Evolutionary conservation across 2,797 vertebrate genomes (phyloP).

Genomic region (Loris lydekkerianus): DNA sequence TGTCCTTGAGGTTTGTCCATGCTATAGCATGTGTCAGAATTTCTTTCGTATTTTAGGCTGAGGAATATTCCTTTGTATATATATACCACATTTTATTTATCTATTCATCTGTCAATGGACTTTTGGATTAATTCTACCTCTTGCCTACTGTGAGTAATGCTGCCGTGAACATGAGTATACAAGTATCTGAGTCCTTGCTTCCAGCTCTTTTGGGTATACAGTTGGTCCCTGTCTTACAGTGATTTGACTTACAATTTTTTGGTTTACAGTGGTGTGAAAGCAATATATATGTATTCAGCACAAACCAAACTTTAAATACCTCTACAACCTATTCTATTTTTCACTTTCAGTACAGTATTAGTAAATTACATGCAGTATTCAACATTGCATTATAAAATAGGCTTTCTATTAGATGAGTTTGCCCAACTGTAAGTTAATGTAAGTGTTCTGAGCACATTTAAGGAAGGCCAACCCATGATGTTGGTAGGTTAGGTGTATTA

Average conservation of each 20-base stretch:
- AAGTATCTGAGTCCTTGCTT: not conserved
- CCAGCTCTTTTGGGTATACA: not conserved
- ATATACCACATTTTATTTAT: not conserved
- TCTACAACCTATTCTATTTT: not conserved
- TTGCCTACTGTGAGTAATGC: not conserved
- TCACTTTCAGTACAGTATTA: not conserved
- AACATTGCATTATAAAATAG: not conserved
- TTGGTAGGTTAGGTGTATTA: not conserved
- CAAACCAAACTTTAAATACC: not conserved
- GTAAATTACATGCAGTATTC: not conserved
- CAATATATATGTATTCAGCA: not conserved
- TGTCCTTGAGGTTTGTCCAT: not conserved
- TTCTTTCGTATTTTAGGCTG: constrained; percentile 39
- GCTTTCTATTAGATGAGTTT: not conserved
- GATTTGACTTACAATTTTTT: not conserved
- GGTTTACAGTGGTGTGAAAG: not conserved
- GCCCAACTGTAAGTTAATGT: not conserved
- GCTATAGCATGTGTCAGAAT: not conserved
- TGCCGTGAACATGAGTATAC: not conserved
- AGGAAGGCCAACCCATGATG: not conserved
- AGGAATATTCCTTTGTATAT: not conserved
- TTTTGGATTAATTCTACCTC: not conserved
- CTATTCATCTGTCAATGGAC: not conserved
- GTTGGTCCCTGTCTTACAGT: not conserved
- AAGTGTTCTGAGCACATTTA: not conserved